Evolutionary conservation across 2,113 vertebrate genomes (phyloP), one percentile per base, ranked within the genome.

Genomic region (Thalassarche chlororhynchos): DNA sequence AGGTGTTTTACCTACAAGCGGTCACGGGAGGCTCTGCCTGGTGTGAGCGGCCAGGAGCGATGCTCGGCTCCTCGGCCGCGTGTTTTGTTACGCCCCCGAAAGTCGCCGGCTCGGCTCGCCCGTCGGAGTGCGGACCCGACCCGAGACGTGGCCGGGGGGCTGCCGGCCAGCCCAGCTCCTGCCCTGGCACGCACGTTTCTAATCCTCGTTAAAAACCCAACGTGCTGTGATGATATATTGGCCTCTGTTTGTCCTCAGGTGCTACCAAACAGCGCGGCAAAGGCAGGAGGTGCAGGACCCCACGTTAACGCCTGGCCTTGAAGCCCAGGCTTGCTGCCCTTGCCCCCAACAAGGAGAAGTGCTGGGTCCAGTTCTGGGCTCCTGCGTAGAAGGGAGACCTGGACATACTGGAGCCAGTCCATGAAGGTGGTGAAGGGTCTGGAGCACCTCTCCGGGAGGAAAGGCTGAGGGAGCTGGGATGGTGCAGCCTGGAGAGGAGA

Each of bases 61-160:
- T n/a, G 23, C 72, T 46, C 12, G 7, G 40, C 47, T 38, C 26
- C 13, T 6, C 2, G 12, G 8, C 34, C 24, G 12, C 25, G 4
- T 5, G 3, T 29, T 70, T 51, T 31, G 3, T 47, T 46, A 47
- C 46, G 24, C 49, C 46, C 46, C 32, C 8, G 5, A 18, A n/a
- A 25, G 10, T n/a, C 6, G 3, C 31, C 9, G 6, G 10, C 31
- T 68, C 14, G 4, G 31, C 65, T 34, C 7, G 3, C 21, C 21
- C 1, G 1, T 15, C 1, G 12, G 44, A n/a, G 44, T 4, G 0
- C 0, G 32, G 23, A 46, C 42, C 21, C 2, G 4, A 17, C 51
- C 51, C 14, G 49, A 8, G 31, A 14, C 1, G 8, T 2, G 44
- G 23, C 32, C 17, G 2, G 24, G 32, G 24, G 49, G 68, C 46